A percentile compares a stretch with the other conserved stretches of the same genome.
These are phyloP conservation scores for Paratilapia polleni DNA, from an alignment of 2,113 vertebrate species.

Conservation along the genomic window DNA sequence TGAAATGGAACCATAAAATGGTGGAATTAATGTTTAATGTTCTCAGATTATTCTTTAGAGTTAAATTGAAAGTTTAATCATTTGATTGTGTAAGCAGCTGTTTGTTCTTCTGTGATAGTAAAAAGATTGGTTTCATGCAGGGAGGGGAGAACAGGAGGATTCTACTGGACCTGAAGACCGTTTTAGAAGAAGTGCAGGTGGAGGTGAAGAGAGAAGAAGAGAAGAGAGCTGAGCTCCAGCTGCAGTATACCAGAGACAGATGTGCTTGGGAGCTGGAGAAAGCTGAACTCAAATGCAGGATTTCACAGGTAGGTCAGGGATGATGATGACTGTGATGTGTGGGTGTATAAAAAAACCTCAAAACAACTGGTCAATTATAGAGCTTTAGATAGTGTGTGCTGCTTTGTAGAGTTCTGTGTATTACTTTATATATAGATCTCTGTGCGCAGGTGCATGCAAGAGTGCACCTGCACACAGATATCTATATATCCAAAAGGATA, in stretches of 20 bases:
- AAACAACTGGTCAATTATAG: neutral
- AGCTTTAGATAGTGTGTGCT: neutral
- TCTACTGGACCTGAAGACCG: conserved; percentile 76
- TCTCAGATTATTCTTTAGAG: neutral
- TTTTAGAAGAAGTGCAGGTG: conserved; percentile 77
- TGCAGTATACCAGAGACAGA: conserved; percentile 80
- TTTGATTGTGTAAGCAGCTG: neutral
- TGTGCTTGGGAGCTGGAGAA: conserved; percentile 81
- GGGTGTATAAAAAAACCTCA: neutral
- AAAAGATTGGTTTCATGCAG: conserved; percentile 46
- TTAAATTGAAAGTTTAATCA: neutral
- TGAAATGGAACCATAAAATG: neutral
- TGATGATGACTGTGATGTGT: neutral
- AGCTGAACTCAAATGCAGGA: conserved; percentile 76
- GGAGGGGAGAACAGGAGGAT: conserved; percentile 79
- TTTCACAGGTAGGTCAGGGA: conserved; percentile 73
- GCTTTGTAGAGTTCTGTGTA: neutral
- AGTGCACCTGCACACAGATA: neutral
- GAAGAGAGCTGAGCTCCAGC: conserved; percentile 76
- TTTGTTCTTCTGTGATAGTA: neutral
- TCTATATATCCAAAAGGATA: too few species aligned
- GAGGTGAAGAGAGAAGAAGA: conserved; percentile 80
- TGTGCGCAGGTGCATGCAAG: too few species aligned
- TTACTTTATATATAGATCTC: neutral
- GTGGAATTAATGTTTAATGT: neutral